Evolutionary conservation across 2,113 vertebrate species (phyloP).

Genomic region (Etheostoma spectabile): DNA sequence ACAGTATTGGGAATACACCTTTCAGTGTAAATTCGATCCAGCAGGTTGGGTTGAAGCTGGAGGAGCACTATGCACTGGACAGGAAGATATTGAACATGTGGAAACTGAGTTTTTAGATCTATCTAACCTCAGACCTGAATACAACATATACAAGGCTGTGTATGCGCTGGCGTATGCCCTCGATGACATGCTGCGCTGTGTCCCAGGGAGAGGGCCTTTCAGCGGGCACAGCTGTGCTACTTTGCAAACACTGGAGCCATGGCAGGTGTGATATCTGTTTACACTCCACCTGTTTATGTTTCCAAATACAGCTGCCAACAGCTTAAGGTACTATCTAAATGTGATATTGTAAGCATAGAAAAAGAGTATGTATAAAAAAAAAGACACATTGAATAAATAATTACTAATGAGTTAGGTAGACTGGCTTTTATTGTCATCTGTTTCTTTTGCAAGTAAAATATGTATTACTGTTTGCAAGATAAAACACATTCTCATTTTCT

Average conservation of each 20-base stretch:
- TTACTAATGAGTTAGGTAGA: no score
- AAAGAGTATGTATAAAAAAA: no score
- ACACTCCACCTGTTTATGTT: neutral
- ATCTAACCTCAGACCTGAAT: constrained; percentile 68
- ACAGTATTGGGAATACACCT: constrained; percentile 78
- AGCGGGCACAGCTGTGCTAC: constrained; percentile 62
- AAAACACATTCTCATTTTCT: no score
- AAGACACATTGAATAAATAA: no score
- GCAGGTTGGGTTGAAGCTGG: constrained; percentile 7
- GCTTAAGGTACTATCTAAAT: neutral
- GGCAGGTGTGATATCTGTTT: no score
- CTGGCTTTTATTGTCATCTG: no score
- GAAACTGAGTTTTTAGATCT: constrained; percentile 67
- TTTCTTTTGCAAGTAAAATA: no score
- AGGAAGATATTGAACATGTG: constrained; percentile 63
- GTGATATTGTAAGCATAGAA: no score
- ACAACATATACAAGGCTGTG: constrained; percentile 81
- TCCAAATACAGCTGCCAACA: neutral
- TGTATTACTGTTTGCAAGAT: no score
- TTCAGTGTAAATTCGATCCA: constrained; percentile 70
- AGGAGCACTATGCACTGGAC: constrained; percentile 62
- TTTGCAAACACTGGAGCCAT: no score
- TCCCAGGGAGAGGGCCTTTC: constrained; percentile 77
- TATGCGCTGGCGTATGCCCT: constrained; percentile 79
- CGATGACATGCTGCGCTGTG: constrained; percentile 72